Conservation (phyloP, 1,140 invertebrate species). For the Eriocheir sinensis region DNA sequence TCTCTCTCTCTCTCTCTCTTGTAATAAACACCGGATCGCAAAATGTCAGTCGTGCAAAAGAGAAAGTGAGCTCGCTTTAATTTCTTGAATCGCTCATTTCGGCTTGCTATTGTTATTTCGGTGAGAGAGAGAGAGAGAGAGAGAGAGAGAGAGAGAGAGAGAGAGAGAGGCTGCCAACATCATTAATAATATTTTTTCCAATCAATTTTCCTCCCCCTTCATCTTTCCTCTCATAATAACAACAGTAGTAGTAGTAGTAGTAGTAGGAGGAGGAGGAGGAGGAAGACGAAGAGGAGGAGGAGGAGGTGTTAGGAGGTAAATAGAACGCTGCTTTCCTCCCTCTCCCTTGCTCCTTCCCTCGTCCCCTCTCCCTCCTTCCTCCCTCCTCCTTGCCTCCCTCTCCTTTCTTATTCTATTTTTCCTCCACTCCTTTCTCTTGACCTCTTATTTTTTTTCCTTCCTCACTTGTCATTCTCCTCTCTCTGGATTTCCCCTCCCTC, state of each 20-base stretch:
- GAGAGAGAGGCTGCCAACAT: conserved; percentile 42
- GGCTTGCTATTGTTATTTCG: neutral
- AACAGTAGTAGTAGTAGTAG: neutral
- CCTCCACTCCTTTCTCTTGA: neutral
- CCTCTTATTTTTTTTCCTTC: neutral
- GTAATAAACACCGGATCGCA: neutral
- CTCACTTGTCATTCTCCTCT: neutral
- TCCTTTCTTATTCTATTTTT: neutral
- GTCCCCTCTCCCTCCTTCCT: neutral
- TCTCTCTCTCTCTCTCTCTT: neutral
- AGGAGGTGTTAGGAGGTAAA: neutral
- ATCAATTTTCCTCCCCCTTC: too few relatives aligned
- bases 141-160: conserved; percentile 45
- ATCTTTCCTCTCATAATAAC: too few relatives aligned
- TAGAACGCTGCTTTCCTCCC: neutral
- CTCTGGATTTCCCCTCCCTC: neutral
- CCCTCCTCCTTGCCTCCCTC: neutral
- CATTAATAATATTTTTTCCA: too few relatives aligned
- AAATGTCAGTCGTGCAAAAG: neutral
- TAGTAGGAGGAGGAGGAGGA: too few relatives aligned
- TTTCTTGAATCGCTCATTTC: neutral
- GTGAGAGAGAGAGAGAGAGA: neutral
- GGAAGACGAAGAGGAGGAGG: neutral
- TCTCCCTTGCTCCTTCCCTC: neutral
- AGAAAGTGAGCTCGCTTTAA: neutral